Conservation (phyloP, 1,140 invertebrate genomes). For the Calosoma granatense region DNA sequence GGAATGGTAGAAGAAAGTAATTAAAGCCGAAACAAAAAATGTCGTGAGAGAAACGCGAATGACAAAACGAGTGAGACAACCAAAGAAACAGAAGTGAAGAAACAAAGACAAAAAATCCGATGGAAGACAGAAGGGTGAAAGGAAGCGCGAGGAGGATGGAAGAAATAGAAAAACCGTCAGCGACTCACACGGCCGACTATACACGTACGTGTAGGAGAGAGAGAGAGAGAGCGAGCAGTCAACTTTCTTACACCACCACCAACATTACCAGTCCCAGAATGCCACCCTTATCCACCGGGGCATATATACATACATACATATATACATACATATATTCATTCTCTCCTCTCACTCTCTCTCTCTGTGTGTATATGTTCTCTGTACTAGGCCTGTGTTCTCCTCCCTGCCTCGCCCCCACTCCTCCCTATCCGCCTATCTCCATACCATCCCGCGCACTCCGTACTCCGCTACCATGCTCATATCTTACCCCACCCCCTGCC, state of each 20-base stretch:
- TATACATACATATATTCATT: no score
- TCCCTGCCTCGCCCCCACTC: neutral
- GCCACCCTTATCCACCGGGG: no score
- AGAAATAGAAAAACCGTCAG: conserved; percentile 7
- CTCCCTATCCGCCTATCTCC: no score
- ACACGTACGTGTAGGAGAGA: conserved; percentile 33
- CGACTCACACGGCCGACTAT: conserved; percentile 29
- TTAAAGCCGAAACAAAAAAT: conserved; percentile 7
- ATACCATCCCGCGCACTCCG: no score
- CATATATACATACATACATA: no score
- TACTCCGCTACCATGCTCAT: neutral
- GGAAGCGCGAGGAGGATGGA: neutral
- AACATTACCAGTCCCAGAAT: neutral
- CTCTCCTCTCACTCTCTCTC: no score
- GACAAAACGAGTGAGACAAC: neutral
- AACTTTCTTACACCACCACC: conserved; percentile 27
- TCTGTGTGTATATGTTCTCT: neutral
- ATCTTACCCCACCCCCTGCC: conserved; percentile 21
- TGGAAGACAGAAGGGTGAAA: neutral
- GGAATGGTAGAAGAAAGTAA: neutral
- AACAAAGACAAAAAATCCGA: no score
- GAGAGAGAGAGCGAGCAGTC: no score
- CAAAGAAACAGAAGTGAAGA: no score
- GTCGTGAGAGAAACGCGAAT: neutral
- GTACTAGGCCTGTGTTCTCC: no score